Base-by-base conservation (phyloP, 2,797 vertebrate genomes). In the Carapus acus region DNA sequence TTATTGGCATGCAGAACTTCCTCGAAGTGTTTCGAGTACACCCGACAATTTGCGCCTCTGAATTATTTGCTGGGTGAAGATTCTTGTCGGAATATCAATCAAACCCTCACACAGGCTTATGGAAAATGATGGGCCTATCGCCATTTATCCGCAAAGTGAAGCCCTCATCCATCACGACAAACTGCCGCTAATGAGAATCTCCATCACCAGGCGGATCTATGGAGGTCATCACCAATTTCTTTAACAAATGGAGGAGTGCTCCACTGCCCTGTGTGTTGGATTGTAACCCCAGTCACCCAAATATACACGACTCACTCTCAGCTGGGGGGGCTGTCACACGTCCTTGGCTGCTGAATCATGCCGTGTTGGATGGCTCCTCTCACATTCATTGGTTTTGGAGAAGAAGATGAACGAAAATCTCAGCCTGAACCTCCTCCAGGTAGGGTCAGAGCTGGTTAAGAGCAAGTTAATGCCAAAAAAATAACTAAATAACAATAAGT, bases 171-270 rank as follows among this genome's bases (percentile, higher is more conserved):
- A 65, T 73, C 57, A 67, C 51, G 24, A 18, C 38, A 37, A 24
- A 60, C 53, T 55, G 24, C 24, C 24, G 34, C 47, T 78, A 69
- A 78, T 71, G 47, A 66, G 48, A 54, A 52, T 42, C 58, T 73
- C 57, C 54, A 62, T 66, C 50, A 62, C 19, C 20, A n/a, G 19
- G 49, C 38, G 20, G 34, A 62, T 39, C 36, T 65, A 58, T 62
- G 58, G 49, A 57, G 60, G 71, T 67, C 63, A 51, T 23, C 41
- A 56, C 14, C 38, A 48, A 37, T 46, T 62, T 54, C 51, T 22
- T 23, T 4, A 22, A 51, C 20, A 54, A 57, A 61, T 45, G 24
- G 17, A 24, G 15, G 49, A 19, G 16, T 6, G 13, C 44, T 21
- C 8, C 48, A 52, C 29, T 68, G 49, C 57, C 20, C n/a, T 43